Conservation (phyloP, 2,113 vertebrate species). For the Sorex araneus region DNA sequence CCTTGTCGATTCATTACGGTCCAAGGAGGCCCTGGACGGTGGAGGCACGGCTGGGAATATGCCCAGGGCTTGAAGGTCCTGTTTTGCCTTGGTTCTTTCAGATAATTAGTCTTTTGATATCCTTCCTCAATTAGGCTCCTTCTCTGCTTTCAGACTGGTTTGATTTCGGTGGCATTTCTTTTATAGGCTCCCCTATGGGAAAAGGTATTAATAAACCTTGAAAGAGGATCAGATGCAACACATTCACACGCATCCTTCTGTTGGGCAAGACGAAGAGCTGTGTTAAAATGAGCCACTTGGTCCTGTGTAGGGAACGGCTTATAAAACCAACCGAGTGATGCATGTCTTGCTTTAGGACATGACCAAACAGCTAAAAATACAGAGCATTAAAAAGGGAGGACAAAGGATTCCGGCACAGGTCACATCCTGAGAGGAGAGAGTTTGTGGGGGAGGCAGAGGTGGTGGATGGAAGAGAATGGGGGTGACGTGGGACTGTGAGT, state of each 20-base stretch:
- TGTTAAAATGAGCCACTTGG: conserved; percentile 41
- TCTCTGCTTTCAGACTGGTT: conserved; percentile 26
- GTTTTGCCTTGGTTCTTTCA: conserved; percentile 17
- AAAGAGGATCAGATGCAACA: background rate
- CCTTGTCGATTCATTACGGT: background rate
- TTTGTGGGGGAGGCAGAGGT: conserved; percentile 39
- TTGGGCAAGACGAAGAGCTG: background rate
- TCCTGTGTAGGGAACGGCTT: background rate
- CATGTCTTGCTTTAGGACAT: background rate
- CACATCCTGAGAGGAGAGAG: conserved; percentile 73
- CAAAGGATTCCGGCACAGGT: conserved; percentile 31
- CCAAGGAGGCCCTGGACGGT: background rate
- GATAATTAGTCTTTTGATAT: background rate
- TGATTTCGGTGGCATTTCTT: conserved; percentile 57
- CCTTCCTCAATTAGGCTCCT: background rate
- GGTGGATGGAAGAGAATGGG: background rate
- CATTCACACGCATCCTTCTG: background rate
- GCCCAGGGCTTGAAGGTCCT: background rate
- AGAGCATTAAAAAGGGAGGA: conserved; percentile 62
- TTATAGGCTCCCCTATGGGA: background rate
- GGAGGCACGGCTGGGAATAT: background rate
- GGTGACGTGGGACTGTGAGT: background rate
- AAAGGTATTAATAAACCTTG: background rate
- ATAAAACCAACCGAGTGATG: conserved; percentile 6
- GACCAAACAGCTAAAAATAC: conserved; percentile 69